Conservation (phyloP, 1,140 invertebrate genomes). For the Bombus haemorrhoidalis region DNA sequence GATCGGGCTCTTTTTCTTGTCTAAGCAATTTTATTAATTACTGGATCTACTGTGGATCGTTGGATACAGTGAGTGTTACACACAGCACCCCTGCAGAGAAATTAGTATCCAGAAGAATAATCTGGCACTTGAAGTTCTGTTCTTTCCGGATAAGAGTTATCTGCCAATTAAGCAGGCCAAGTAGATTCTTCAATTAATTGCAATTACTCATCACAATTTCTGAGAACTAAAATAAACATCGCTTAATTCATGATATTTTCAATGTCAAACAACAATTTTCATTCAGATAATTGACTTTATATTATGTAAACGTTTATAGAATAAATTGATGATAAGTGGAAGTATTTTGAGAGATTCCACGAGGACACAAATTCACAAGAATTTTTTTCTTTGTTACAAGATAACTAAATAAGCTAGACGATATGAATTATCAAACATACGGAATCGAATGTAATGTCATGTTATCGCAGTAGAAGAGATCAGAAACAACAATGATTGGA, state of each 20-base stretch:
- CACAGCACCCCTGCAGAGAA: conserved; percentile 66
- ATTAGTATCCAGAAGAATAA: conserved; percentile 20
- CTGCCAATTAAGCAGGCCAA: not conserved
- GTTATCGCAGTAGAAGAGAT: conserved; percentile 8
- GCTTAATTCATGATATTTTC: not conserved
- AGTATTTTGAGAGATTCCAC: not conserved
- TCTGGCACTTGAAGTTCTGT: conserved; percentile 55
- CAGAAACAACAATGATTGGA: not conserved
- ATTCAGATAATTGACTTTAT: not conserved
- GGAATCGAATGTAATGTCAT: not conserved
- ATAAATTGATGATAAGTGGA: not conserved
- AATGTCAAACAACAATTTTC: not conserved
- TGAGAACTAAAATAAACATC: not conserved
- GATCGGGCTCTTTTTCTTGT: not conserved
- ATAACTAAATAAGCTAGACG: not conserved
- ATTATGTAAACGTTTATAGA: not conserved
- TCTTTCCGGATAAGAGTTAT: conserved; percentile 35
- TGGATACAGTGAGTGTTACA: not conserved
- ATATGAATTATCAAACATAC: not conserved
- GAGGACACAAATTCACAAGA: accelerated
- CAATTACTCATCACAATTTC: not conserved
- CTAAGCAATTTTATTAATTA: not conserved
- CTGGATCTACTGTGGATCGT: not conserved
- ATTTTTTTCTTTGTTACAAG: not conserved
- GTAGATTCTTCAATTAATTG: not conserved